Conservation (phyloP, 1,140 invertebrate genomes). For the Drosophila teissieri region DNA sequence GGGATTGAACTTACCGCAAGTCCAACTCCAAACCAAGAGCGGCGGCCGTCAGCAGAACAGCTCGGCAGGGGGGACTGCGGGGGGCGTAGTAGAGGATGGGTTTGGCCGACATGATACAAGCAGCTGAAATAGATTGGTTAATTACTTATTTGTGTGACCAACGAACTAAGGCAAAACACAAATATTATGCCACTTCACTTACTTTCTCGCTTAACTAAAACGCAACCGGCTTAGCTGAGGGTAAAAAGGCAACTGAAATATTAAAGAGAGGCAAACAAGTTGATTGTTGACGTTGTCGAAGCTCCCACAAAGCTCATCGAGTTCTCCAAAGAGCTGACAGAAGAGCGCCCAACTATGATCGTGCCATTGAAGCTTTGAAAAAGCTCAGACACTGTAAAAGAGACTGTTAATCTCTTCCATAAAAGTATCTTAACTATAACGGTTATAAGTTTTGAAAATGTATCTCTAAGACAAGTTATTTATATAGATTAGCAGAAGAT, state of each 20-base stretch:
- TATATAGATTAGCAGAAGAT: no score
- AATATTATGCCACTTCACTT: constrained; percentile 1
- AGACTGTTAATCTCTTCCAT: no score
- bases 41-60: constrained; percentile 88
- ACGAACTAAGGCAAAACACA: background rate
- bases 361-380: background rate
- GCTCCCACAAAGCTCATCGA: constrained; percentile 8
- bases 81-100: constrained; percentile 83
- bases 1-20: constrained; percentile 84
- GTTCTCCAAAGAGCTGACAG: background rate
- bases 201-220: constrained; percentile 12
- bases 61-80: constrained; percentile 87
- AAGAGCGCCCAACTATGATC: background rate
- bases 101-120: constrained; percentile 65
- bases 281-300: constrained; percentile 17
- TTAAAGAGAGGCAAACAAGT: constrained; percentile 22
- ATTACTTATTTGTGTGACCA: constrained; percentile 36
- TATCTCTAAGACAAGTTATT: no score
- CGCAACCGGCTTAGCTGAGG: constrained; percentile 23
- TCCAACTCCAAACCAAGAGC: constrained; percentile 89
- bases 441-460: no score
- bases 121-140: constrained; percentile 25
- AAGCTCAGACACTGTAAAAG: background rate
- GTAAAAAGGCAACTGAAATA: constrained; percentile 34
- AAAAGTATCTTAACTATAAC: no score